phyloP scores from a whole-genome alignment of 1,140 invertebrate species.

The Aethina tumida region DNA sequence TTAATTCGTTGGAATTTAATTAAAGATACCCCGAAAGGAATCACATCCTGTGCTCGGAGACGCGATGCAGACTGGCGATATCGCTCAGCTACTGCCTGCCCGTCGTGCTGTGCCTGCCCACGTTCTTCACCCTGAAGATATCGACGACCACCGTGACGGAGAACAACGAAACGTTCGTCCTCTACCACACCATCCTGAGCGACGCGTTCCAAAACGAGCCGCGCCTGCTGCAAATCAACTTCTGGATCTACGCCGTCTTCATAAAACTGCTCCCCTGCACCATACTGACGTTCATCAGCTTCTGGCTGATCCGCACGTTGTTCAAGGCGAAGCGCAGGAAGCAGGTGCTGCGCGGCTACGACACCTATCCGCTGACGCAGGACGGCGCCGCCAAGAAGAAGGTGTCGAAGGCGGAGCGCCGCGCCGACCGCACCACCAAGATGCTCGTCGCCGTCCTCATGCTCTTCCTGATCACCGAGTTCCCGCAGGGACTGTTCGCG shows the following conservation, averaged over 20 bases:
- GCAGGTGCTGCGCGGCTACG: constrained; percentile 53
- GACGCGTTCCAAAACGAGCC: constrained; percentile 46
- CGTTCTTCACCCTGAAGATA: constrained; percentile 59
- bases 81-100: constrained; percentile 61
- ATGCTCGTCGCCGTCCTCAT: constrained; percentile 83
- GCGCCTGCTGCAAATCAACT: constrained; percentile 59
- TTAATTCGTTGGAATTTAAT: constrained; percentile 17
- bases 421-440: constrained; percentile 76
- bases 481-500: constrained; percentile 71
- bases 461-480: constrained; percentile 77
- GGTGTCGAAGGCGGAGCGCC: constrained; percentile 52
- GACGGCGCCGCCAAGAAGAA: constrained; percentile 18
- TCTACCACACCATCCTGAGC: constrained; percentile 55
- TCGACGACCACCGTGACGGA: constrained; percentile 36
- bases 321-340: constrained; percentile 59
- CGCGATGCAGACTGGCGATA: constrained; percentile 63
- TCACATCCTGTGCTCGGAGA: constrained; percentile 52
- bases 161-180: constrained; percentile 38
- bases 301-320: constrained; percentile 66
- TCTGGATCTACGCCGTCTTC: constrained; percentile 78
- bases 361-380: constrained; percentile 38
- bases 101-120: constrained; percentile 67
- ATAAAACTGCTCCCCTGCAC: constrained; percentile 78
- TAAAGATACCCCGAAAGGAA: constrained; percentile 51
- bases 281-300: constrained; percentile 72